Evolutionary conservation across 2,888 invertebrate species (phyloP), one percentile per base, ranked within the genome.

Genomic region (Trichopoda pennipes): DNA sequence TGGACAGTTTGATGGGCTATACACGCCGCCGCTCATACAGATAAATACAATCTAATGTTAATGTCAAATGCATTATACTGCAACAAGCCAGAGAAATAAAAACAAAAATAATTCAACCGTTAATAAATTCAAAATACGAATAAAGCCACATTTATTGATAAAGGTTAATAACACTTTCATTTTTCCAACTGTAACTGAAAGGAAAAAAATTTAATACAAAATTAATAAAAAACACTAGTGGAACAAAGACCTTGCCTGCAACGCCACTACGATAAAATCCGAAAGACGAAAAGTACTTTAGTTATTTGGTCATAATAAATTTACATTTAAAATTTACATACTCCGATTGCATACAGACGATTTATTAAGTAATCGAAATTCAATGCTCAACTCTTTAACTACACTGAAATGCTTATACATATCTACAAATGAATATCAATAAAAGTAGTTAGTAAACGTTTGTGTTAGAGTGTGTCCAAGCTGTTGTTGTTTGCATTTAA

Each of bases 151-250:
- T 17, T 49, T 77, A 58, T 73, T 58, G 69, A 58, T 49, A 73
- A 77, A 77, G 81, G 81, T 81, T 77, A 81, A 81, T 69, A 81
- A 81, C 77, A 77, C 81, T 81, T 81, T 81, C 77, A n/a, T 58
- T 74, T 80, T 81, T 63, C 28, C 53, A 76, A 61, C 17, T 51
- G 51, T 42, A n/a, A n/a, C 32, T 42, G 19, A 32, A 47, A 56
- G 56, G 56, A 56, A 69, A 69, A 42, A 35, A 38, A 19, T 51
- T 19, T 23, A 14, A 38, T 19, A 73, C 61, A 73, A 51, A 47
- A 47, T 63, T 21, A 14, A 44, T 58, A 51, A 51, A n/a, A 28
- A 28, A 28, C 23, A 28, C 23, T 28, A 28, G 23, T 4, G 23
- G 58, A 28, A 66, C 58, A 66, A 49, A 58, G 51, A 58, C 75